A percentile compares a stretch with the other conserved stretches of the same genome.
Conservation (phyloP, 2,113 vertebrate genomes). For the Pseudonaja textilis region DNA sequence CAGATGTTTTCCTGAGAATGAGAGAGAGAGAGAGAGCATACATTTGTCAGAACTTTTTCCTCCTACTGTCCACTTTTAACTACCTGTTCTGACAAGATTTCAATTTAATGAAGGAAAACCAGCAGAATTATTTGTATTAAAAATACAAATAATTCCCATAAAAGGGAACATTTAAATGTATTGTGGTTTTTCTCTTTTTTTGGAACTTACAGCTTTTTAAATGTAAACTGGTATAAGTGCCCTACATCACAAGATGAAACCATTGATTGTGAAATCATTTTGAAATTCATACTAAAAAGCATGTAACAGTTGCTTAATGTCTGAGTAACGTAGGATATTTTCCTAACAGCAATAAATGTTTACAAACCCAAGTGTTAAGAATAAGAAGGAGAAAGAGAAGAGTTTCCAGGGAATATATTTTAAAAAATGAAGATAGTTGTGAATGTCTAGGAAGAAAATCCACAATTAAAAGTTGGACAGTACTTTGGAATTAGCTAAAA, state of each 20-base stretch:
- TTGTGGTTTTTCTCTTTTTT: constrained; percentile 22
- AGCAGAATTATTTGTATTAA: constrained; percentile 67
- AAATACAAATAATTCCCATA: constrained; percentile 60
- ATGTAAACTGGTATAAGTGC: constrained; percentile 43
- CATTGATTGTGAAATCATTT: constrained; percentile 47
- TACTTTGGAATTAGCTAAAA: not conserved
- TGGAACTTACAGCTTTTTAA: constrained; percentile 53
- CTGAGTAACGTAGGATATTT: not conserved
- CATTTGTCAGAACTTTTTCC: constrained; percentile 72
- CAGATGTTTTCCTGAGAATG: constrained; percentile 88
- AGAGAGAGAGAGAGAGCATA: constrained; percentile 23
- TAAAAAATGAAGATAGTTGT: not conserved
- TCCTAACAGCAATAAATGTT: not conserved
- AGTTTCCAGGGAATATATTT: not conserved
- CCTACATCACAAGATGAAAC: constrained; percentile 21
- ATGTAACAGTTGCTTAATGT: not conserved
- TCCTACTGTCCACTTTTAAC: constrained; percentile 72
- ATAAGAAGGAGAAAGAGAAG: not conserved
- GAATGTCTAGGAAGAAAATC: not conserved
- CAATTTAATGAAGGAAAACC: constrained; percentile 52
- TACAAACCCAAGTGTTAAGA: not conserved
- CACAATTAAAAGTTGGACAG: not conserved
- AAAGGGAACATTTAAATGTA: constrained; percentile 18
- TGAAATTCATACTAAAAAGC: not conserved
- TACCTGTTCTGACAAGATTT: constrained; percentile 81